A percentile compares a stretch with the other conserved stretches of the same genome.
These are phyloP conservation scores for Galago senegalensis DNA, from an alignment of 2,797 vertebrate genomes.

Conservation along the genomic window DNA sequence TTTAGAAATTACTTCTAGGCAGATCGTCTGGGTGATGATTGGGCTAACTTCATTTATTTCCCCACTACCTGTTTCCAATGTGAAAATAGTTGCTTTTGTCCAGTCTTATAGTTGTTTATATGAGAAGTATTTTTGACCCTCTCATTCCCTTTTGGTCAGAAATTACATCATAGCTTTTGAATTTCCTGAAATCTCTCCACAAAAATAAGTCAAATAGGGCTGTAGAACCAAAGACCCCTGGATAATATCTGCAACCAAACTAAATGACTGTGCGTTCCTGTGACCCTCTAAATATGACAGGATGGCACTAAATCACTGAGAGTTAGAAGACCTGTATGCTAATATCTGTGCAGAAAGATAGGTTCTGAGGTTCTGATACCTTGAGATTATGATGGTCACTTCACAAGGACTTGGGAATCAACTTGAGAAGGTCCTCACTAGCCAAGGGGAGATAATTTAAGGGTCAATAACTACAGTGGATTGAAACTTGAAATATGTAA, in stretches of 20 bases:
- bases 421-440: background rate
- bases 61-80: background rate
- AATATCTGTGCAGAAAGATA: background rate
- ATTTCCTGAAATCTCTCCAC: background rate
- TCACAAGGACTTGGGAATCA: background rate
- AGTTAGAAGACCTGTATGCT: background rate
- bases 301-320: background rate
- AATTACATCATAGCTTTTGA: background rate
- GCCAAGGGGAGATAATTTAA: background rate
- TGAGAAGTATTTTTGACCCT: background rate
- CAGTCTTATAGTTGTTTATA: constrained; percentile 1
- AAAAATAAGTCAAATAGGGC: background rate
- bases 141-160: constrained; percentile 16
- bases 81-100: background rate
- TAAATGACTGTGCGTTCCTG: background rate
- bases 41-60: background rate
- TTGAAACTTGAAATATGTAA: constrained; percentile 6
- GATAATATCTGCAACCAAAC: background rate
- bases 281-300: background rate
- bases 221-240: background rate
- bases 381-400: background rate
- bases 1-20: background rate
- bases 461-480: background rate
- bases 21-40: background rate
- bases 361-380: background rate